phyloP scores from a whole-genome alignment of 2,797 vertebrate genomes.

The Hydrocynus forskahlii region DNA sequence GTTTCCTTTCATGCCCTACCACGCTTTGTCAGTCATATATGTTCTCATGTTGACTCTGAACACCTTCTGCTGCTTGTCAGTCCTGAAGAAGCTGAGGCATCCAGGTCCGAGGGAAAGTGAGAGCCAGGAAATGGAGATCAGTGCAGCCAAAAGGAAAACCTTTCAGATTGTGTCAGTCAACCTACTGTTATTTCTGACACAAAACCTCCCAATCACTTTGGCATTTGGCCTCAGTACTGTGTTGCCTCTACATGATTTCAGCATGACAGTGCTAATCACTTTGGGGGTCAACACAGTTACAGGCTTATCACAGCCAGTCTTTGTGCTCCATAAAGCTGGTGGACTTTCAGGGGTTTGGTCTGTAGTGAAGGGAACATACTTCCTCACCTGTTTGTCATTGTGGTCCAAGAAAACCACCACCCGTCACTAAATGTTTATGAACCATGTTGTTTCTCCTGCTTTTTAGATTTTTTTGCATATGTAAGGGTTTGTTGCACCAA shows the following conservation, averaged over 20 bases:
- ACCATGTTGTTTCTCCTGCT: too few species aligned
- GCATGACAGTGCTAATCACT: not conserved
- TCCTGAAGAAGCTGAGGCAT: conserved; percentile 15
- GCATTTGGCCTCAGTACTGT: not conserved
- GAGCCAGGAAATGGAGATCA: not conserved
- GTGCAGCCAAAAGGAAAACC: not conserved
- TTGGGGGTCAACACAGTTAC: not conserved
- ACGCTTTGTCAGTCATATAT: not conserved
- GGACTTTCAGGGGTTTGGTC: not conserved
- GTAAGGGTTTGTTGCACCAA: too few species aligned
- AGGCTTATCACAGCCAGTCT: not conserved
- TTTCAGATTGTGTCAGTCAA: conserved; percentile 17
- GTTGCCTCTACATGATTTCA: not conserved
- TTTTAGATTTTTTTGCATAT: too few species aligned
- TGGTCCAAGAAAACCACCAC: too few species aligned
- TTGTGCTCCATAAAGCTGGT: conserved; percentile 13
- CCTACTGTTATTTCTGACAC: conserved; percentile 9
- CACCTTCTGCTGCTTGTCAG: conserved; percentile 3
- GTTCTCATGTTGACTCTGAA: not conserved
- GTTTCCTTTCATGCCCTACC: not conserved
- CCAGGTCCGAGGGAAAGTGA: not conserved
- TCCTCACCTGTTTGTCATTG: too few species aligned
- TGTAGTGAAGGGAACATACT: too few species aligned
- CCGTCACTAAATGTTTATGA: too few species aligned
- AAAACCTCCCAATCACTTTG: not conserved